Evolutionary conservation across 2,113 vertebrate genomes (phyloP).

Genomic region (Myocastor coypus): DNA sequence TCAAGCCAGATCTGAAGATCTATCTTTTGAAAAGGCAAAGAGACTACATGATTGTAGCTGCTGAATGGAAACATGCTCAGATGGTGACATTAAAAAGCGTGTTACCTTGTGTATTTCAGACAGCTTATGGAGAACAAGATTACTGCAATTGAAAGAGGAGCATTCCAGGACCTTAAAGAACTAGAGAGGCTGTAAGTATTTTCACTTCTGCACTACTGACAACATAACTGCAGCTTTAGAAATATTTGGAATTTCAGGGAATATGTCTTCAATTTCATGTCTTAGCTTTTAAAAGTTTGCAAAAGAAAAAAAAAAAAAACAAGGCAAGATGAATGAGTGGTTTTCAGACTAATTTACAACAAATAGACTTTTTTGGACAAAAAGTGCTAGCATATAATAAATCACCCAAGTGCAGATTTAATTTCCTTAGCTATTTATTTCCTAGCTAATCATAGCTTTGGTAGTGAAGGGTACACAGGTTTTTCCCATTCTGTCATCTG

Average conservation of each 20-base stretch:
- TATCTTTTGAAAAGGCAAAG: slow-evolving; percentile 54
- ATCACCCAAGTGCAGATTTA: not conserved
- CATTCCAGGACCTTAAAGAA: slow-evolving; percentile 99
- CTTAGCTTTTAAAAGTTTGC: not conserved
- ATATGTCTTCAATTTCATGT: not conserved
- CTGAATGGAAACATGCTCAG: slow-evolving; percentile 63
- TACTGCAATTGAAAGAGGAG: slow-evolving; percentile 96
- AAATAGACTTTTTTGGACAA: not conserved
- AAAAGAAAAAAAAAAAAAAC: slow-evolving; percentile 26
- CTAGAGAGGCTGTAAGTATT: slow-evolving; percentile 98
- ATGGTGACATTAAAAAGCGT: slow-evolving; percentile 67
- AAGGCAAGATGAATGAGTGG: slow-evolving; percentile 38
- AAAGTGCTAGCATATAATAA: slow-evolving; percentile 22
- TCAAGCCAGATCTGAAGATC: slow-evolving; percentile 54
- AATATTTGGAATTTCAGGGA: slow-evolving; percentile 51
- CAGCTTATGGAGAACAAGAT: slow-evolving; percentile 99
- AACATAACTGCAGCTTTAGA: slow-evolving; percentile 36
- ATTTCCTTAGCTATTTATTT: slow-evolving; percentile 24
- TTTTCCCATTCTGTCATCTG: not conserved
- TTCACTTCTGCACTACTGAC: slow-evolving; percentile 69
- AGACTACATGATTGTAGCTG: slow-evolving; percentile 47
- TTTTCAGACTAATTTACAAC: slow-evolving; percentile 46
- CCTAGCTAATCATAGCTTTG: not conserved
- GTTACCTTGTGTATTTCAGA: slow-evolving; percentile 88
- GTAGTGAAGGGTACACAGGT: not conserved